Evolutionary conservation across 2,797 vertebrate species (phyloP), one percentile per base, ranked within the genome.

Genomic region (Falco rusticolus): DNA sequence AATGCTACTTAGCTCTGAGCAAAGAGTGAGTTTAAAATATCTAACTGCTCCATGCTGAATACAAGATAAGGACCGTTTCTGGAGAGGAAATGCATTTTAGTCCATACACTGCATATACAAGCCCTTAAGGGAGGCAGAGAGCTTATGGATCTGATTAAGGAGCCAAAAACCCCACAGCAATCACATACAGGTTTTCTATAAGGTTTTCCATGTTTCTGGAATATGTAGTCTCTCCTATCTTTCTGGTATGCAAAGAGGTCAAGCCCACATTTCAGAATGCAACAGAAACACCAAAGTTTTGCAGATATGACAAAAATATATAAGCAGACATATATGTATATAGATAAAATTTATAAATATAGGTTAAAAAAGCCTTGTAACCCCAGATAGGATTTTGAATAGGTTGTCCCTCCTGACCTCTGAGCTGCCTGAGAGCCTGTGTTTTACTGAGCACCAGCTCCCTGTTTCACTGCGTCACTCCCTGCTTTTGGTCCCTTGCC

Each of bases 401-500:
- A 63, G 24, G 18, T 68, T 85, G 31, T 64, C 54, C 22, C 8
- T 78, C 56, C 37, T 87, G 82, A 48, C 39, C n/a, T 80, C 57
- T 31, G 20, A 66, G 48, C 61, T 87, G 57, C 54, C 54, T 2
- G 7, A 53, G 43, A 0, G 9, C 25, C 14, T 15, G 24, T n/a
- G 8, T 79, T 76, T 92, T 50, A 54, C 57, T 54, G 65, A 74
- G 39, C 6, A 19, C 7, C 29, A 61, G 50, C 34, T 92, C n/a
- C 24, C 31, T 0, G 0, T 57, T 84, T 80, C 69, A 6, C 31
- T 71, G 28, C 0, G 0, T 37, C 4, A 0, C 6, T 59, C 33
- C 45, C 29, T 71, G 33, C 51, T 72, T 41, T 81, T 80, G 47
- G 59, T 77, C 22, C 41, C 65, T 81, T 18, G 29, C 39, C 74